Evolutionary conservation across 2,888 invertebrate genomes (phyloP).

Genomic region (Ennomos quercinarius): DNA sequence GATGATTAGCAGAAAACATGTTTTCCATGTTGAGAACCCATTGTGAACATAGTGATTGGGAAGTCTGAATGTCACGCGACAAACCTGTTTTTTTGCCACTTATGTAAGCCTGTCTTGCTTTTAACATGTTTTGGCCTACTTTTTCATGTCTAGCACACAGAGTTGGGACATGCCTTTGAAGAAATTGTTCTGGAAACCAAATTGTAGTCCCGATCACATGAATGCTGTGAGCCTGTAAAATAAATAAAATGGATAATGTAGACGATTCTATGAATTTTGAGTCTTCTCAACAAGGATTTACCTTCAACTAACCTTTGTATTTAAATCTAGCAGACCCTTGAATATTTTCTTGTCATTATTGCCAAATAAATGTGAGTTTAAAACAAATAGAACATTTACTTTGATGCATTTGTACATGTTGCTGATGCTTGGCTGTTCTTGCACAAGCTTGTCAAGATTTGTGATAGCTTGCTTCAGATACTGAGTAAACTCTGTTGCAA

Average conservation of each 20-base stretch:
- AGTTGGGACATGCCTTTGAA: slow-evolving; percentile 87
- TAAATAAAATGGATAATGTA: too few relatives aligned
- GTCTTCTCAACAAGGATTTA: slow-evolving; percentile 2
- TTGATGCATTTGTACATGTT: slow-evolving; percentile 87
- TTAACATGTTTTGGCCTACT: slow-evolving; percentile 72
- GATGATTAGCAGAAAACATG: slow-evolving; percentile 64
- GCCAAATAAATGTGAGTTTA: slow-evolving; percentile 90
- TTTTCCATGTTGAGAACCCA: slow-evolving; percentile 75
- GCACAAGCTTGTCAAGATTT: slow-evolving; percentile 86
- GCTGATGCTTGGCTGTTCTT: slow-evolving; percentile 80
- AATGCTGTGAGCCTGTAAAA: slow-evolving; percentile 89
- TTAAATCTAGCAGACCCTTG: slow-evolving; percentile 89
- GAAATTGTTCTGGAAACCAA: slow-evolving; percentile 95
- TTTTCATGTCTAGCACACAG: slow-evolving; percentile 82
- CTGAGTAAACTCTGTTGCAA: slow-evolving; percentile 87
- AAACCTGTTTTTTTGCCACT: slow-evolving; percentile 85
- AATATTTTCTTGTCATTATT: slow-evolving; percentile 91
- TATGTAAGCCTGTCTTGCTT: slow-evolving; percentile 84
- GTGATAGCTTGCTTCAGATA: slow-evolving; percentile 87
- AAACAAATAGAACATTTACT: slow-evolving; percentile 88
- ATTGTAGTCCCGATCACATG: slow-evolving; percentile 91
- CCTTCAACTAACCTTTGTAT: slow-evolving; percentile 87
- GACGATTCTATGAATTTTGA: too few relatives aligned
- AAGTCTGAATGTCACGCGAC: slow-evolving; percentile 85
- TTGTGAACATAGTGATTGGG: slow-evolving; percentile 63